Conservation (phyloP, 1,140 invertebrate genomes). For the Oncopodura yosiiana region DNA sequence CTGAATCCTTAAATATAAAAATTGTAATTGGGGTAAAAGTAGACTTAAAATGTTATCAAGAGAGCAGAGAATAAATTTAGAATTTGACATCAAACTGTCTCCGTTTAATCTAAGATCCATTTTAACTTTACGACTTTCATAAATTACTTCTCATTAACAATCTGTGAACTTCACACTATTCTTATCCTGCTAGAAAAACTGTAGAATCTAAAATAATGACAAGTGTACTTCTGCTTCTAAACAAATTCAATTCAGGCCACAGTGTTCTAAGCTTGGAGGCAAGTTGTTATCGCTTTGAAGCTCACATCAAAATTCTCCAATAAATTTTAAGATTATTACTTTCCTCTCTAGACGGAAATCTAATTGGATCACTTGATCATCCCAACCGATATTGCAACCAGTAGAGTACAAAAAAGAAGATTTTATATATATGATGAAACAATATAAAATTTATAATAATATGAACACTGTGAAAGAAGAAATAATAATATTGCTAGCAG, state of each 20-base stretch:
- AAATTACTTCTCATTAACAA: conserved; percentile 34
- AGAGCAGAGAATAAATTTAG: too few species aligned
- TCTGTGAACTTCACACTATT: neutral
- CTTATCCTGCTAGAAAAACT: neutral
- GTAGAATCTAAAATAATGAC: neutral
- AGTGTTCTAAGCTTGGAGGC: conserved; percentile 2
- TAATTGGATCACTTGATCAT: conserved; percentile 32
- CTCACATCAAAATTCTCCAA: conserved; percentile 20
- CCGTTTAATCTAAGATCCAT: neutral
- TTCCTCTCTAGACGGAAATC: conserved; percentile 7
- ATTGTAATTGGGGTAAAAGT: too few species aligned
- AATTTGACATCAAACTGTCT: too few species aligned
- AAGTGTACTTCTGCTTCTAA: conserved; percentile 3
- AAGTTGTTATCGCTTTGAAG: conserved; percentile 14
- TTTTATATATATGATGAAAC: neutral
- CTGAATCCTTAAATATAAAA: too few species aligned
- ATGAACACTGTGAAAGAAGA: neutral
- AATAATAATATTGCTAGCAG: conserved; percentile 10
- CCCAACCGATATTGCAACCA: conserved; percentile 23
- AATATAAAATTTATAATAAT: neutral
- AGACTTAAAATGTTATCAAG: too few species aligned
- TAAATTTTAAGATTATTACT: conserved; percentile 24
- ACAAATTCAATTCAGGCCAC: too few species aligned
- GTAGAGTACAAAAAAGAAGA: neutral
- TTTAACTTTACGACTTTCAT: conserved; percentile 22